phyloP scores from a whole-genome alignment of 2,888 invertebrate genomes.

The Cantharis nigra region DNA sequence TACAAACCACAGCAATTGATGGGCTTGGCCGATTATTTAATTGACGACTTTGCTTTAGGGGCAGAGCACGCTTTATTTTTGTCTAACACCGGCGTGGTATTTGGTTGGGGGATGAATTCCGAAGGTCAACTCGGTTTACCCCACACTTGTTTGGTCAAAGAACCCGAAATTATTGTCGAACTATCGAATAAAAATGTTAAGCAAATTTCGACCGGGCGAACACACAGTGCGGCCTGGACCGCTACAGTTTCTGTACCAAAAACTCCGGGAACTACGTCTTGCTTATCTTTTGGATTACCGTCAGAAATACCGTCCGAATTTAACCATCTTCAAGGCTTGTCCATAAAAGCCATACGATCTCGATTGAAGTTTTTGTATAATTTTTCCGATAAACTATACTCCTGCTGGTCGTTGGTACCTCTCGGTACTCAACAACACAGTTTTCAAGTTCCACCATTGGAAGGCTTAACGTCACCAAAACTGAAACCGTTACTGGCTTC shows the following conservation, averaged over 20 bases:
- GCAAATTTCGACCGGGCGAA: conserved; percentile 67
- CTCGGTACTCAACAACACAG: conserved; percentile 54
- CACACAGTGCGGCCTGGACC: conserved; percentile 68
- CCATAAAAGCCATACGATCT: conserved; percentile 59
- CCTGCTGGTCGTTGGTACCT: conserved; percentile 62
- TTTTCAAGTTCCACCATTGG: conserved; percentile 53
- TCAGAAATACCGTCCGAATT: conserved; percentile 62
- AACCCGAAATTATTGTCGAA: conserved; percentile 60
- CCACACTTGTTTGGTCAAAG: conserved; percentile 60
- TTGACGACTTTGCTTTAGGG: conserved; percentile 65
- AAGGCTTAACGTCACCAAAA: conserved; percentile 55
- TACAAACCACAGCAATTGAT: conserved; percentile 60
- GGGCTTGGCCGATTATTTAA: conserved; percentile 56
- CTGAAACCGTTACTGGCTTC: conserved; percentile 62
- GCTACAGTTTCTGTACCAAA: conserved; percentile 59
- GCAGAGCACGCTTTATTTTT: conserved; percentile 65
- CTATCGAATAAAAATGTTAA: conserved; percentile 60
- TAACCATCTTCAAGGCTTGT: conserved; percentile 58
- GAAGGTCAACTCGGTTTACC: conserved; percentile 67
- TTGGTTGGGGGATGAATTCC: conserved; percentile 67
- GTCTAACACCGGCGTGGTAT: conserved; percentile 61
- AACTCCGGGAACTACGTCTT: conserved; percentile 58
- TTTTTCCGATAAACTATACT: conserved; percentile 66
- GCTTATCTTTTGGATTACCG: conserved; percentile 60
- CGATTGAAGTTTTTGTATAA: conserved; percentile 62